Conservation (phyloP, 2,113 vertebrate genomes). For the Potamarius usumacintae region DNA sequence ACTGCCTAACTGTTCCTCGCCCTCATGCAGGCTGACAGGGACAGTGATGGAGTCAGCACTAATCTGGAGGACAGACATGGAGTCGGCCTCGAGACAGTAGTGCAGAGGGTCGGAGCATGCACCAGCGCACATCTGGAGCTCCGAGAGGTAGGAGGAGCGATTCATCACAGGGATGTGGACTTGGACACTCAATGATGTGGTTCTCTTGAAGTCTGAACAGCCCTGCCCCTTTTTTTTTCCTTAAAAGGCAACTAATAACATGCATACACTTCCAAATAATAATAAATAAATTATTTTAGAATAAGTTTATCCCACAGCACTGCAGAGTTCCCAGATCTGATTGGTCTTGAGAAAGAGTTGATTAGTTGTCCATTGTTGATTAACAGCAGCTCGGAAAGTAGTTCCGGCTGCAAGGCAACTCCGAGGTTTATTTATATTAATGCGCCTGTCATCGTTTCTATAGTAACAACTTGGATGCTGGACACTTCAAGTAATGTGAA, state of each 20-base stretch:
- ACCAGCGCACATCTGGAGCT: neutral
- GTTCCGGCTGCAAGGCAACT: neutral
- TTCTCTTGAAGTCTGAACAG: too few species aligned
- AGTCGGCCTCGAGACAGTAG: conserved; percentile 38
- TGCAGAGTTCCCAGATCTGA: neutral
- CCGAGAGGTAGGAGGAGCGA: neutral
- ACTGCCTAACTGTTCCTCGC: neutral
- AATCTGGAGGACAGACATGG: conserved; percentile 57
- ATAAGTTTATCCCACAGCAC: neutral
- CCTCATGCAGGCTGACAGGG: neutral
- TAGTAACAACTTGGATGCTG: neutral
- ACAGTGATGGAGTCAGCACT: conserved; percentile 23
- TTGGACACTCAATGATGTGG: too few species aligned
- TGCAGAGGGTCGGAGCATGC: neutral
- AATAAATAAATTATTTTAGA: neutral
- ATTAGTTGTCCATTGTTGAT: neutral
- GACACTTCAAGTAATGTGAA: neutral
- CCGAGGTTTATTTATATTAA: neutral
- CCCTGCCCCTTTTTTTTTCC: neutral
- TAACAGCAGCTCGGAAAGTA: neutral
- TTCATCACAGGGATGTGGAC: neutral
- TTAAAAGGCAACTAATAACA: neutral
- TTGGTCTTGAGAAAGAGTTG: neutral
- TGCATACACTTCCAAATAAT: neutral
- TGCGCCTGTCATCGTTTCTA: neutral